phyloP scores from a whole-genome alignment of 2,888 invertebrate genomes.

The Agonopterix arenella region DNA sequence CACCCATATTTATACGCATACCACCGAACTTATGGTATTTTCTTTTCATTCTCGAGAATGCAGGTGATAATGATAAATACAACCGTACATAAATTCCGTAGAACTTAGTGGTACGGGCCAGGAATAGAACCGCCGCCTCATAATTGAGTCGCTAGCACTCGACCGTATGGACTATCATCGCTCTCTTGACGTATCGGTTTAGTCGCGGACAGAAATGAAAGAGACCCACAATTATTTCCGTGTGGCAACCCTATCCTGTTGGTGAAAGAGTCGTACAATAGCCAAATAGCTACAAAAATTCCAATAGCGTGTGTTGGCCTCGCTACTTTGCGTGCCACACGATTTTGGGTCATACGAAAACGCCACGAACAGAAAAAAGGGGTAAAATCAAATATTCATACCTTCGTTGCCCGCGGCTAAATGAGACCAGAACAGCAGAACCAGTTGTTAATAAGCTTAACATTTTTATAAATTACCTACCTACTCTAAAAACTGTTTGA shows the following conservation, averaged over 20 bases:
- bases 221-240: conserved; percentile 42
- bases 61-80: too few relatives aligned
- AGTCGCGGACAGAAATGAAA: conserved; percentile 34
- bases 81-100: too few relatives aligned
- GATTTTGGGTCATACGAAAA: conserved; percentile 61
- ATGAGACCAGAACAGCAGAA: conserved; percentile 1
- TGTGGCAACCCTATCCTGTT: conserved; percentile 29
- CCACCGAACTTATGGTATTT: too few relatives aligned
- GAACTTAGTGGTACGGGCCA: too few relatives aligned
- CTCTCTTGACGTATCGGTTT: conserved; percentile 33
- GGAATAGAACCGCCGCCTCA: too few relatives aligned
- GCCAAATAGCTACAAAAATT: conserved; percentile 43
- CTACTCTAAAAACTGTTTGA: too few relatives aligned
- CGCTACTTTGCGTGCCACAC: conserved; percentile 49
- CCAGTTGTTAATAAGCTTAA: too few relatives aligned
- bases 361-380: conserved; percentile 28
- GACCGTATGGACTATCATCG: too few relatives aligned
- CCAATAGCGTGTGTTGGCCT: conserved; percentile 40
- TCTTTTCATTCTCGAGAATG: too few relatives aligned
- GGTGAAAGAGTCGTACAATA: conserved; percentile 32
- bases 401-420: conserved; percentile 14
- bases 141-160: too few relatives aligned
- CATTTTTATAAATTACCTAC: conserved; percentile 1
- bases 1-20: too few relatives aligned
- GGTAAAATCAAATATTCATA: conserved; percentile 48